Conservation (phyloP, 1,140 invertebrate species). For the Pachypeltis micranthus region DNA sequence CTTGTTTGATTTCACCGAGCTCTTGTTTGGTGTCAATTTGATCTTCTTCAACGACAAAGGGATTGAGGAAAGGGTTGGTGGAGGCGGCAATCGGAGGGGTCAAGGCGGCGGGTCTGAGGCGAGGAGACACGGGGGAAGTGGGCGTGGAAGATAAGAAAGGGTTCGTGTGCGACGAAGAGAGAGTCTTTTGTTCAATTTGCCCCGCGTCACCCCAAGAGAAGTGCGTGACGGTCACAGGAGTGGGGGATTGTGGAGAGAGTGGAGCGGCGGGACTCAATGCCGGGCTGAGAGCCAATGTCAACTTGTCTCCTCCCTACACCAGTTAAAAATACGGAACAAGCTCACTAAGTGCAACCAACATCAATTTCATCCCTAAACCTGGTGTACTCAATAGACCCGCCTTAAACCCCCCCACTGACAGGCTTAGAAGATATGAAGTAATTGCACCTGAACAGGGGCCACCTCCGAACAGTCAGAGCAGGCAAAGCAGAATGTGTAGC, state of each 20-base stretch:
- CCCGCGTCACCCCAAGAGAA: conserved; percentile 40
- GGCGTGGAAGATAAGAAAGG: conserved; percentile 24
- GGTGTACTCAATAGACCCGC: no score
- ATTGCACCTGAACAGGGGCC: no score
- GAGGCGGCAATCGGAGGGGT: conserved; percentile 21
- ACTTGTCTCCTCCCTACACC: conserved; percentile 62
- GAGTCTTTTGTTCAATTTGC: conserved; percentile 36
- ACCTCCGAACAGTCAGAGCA: no score
- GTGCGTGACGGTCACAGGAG: conserved; percentile 43
- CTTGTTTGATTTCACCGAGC: background rate
- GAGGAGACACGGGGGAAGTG: conserved; percentile 23
- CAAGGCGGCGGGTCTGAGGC: conserved; percentile 21
- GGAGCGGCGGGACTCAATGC: conserved; percentile 19
- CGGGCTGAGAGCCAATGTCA: conserved; percentile 45
- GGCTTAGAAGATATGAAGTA: no score
- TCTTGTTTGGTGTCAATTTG: background rate
- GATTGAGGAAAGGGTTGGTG: conserved; percentile 42
- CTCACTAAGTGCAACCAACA: no score
- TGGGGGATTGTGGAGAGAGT: conserved; percentile 30
- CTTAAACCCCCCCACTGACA: no score
- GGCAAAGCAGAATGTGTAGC: no score
- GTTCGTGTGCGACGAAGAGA: conserved; percentile 26
- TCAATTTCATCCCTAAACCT: no score
- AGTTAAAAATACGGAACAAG: no score
- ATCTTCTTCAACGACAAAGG: conserved; percentile 35